Evolutionary conservation across 2,797 vertebrate species (phyloP), one percentile per base, ranked within the genome.

Genomic region (Myotis daubentonii): DNA sequence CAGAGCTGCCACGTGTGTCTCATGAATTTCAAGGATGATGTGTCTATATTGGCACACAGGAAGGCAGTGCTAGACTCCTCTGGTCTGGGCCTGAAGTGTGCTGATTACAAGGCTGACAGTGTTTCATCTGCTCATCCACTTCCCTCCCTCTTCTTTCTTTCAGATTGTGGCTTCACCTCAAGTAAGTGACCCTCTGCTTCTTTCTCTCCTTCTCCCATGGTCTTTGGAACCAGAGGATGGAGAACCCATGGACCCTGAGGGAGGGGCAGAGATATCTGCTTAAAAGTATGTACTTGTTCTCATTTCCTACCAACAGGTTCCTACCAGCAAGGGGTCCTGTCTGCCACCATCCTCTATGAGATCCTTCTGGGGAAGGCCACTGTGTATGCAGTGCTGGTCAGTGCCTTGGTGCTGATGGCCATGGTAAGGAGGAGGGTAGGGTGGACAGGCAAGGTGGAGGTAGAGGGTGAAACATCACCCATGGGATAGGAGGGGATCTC

Each of bases 301-400:
- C n/a, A 22, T 44, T 72, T 94, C 33, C 47, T 17, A 6, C 62
- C 92, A 88, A 83, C 97, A 98, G 98, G 3, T 0, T 97, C 97
- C 15, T 98, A 98, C 23, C 49, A 97, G 36, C 6, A 93, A 15
- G 96, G 97, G 13, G 55, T 98, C 62, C 97, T 98, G 80, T 98
- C 98, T 57, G 92, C 98, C 93, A 98, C 97, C 60, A 55, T 98
- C 75, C 96, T 98, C 9, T 98, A 98, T 74, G 93, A 98, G 93
- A 94, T 98, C 70, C 97, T 98, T 51, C 97, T 98, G 66, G 96
- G 98, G 33, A 98, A 98, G 90, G 98, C 98, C 16, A 87, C 98
- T 1, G 47, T 98, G 36, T 98, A 98, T 0, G 98, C 98, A 0
- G 28, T 97, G 85, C 66, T 98, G 82, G 96, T 98, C 95, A 97